These are phyloP conservation scores for Acrobasis repandana DNA, from an alignment of 2,888 invertebrate species.

Conservation along the genomic window DNA sequence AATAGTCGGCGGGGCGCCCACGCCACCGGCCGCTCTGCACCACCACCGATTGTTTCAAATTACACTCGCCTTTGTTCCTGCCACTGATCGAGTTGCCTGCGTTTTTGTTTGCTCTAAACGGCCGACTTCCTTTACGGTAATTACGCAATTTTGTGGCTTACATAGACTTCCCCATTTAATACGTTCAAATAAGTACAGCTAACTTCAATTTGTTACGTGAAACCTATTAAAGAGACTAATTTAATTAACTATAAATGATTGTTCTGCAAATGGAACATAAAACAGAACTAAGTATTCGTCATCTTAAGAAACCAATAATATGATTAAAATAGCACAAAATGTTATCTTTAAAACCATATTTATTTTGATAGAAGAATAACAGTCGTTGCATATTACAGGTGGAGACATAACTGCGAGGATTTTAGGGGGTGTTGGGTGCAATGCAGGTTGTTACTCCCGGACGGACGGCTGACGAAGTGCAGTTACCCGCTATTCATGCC, in stretches of 20 bases:
- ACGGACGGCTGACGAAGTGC: constrained; percentile 78
- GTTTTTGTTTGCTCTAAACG: constrained; percentile 79
- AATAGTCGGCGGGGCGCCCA: constrained; percentile 79
- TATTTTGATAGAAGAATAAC: constrained; percentile 10
- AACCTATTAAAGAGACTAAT: no score
- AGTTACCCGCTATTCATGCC: constrained; percentile 77
- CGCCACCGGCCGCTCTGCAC: constrained; percentile 68
- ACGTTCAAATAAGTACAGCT: neutral
- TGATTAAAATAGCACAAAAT: neutral
- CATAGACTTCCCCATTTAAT: constrained; percentile 29
- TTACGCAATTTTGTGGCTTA: constrained; percentile 75
- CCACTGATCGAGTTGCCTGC: constrained; percentile 76
- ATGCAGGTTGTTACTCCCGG: constrained; percentile 75
- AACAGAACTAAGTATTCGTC: no score
- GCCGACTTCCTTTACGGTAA: constrained; percentile 79
- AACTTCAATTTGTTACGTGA: neutral
- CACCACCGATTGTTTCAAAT: constrained; percentile 81
- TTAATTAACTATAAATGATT: no score
- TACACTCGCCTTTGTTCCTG: constrained; percentile 80
- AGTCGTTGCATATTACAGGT: constrained; percentile 36
- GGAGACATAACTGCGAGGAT: constrained; percentile 47
- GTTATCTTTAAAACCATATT: neutral
- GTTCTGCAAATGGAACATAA: no score
- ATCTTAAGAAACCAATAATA: no score
- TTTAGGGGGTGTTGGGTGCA: constrained; percentile 51